phyloP scores from a whole-genome alignment of 2,797 vertebrate species.

The Semaprochilodus insignis region DNA sequence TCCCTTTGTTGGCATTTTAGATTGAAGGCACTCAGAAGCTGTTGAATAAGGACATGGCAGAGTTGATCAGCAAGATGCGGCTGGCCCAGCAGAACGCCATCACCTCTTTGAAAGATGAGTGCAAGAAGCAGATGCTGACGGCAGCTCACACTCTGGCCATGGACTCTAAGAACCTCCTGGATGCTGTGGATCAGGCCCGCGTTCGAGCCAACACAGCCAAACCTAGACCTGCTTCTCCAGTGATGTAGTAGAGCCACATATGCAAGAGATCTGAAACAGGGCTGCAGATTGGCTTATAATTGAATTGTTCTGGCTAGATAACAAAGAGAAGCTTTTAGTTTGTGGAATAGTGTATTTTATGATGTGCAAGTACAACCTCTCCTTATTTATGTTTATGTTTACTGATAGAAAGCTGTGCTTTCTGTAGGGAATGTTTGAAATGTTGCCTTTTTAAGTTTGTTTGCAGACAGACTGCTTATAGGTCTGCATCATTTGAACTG shows the following conservation, averaged over 20 bases:
- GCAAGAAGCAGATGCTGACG: constrained; percentile 86
- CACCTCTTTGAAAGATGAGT: constrained; percentile 85
- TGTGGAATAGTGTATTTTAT: background rate
- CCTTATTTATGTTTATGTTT: constrained; percentile 40
- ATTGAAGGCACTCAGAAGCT: constrained; percentile 88
- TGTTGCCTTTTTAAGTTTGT: background rate
- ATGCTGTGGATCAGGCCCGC: constrained; percentile 85
- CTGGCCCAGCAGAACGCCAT: constrained; percentile 87
- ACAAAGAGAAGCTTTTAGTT: background rate
- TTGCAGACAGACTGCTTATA: background rate
- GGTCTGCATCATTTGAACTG: background rate
- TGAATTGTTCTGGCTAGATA: background rate
- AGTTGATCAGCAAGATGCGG: constrained; percentile 88
- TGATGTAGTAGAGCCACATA: background rate
- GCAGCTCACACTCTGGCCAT: constrained; percentile 88
- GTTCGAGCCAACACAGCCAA: constrained; percentile 79
- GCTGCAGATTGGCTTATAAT: background rate
- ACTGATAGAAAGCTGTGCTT: constrained; percentile 48
- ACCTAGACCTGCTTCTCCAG: constrained; percentile 59
- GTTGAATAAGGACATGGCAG: constrained; percentile 84
- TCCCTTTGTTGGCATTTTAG: constrained; percentile 58
- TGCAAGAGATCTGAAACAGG: background rate
- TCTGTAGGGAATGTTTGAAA: constrained; percentile 19
- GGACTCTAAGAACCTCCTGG: constrained; percentile 85
- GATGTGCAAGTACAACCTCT: background rate